Conservation (phyloP, 2,888 invertebrate genomes). For the Spialia ferax region DNA sequence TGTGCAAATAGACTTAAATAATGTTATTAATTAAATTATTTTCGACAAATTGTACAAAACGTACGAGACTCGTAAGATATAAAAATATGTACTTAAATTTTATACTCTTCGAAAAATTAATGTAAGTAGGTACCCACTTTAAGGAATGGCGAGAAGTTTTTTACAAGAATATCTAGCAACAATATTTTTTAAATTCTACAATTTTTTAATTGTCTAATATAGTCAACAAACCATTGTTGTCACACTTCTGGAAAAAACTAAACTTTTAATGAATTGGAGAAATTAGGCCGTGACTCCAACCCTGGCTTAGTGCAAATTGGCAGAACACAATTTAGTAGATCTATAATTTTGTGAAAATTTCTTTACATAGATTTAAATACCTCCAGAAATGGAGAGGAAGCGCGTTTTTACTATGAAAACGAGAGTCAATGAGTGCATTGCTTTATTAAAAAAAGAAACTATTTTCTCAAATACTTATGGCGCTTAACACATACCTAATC, state of each 20-base stretch:
- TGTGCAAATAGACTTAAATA: constrained; percentile 5
- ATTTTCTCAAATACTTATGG: too few relatives aligned
- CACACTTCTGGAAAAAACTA: not conserved
- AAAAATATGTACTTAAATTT: constrained; percentile 50
- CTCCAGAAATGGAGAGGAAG: constrained; percentile 40
- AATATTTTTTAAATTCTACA: not conserved
- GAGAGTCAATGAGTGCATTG: too few relatives aligned
- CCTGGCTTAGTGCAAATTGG: not conserved
- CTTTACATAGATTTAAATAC: constrained; percentile 30
- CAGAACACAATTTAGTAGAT: not conserved
- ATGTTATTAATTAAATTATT: constrained; percentile 8
- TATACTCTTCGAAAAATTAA: constrained; percentile 18
- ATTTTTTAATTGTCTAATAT: not conserved
- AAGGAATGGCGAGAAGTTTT: constrained; percentile 69
- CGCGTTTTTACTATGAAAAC: too few relatives aligned
- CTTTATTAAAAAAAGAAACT: too few relatives aligned
- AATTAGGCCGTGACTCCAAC: not conserved
- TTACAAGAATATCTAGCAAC: constrained; percentile 51
- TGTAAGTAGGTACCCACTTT: constrained; percentile 11
- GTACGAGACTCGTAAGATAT: constrained; percentile 50
- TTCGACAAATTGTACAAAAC: constrained; percentile 6
- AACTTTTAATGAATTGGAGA: too few relatives aligned
- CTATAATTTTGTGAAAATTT: not conserved
- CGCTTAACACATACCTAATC: too few relatives aligned
- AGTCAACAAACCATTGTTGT: not conserved